Conservation (phyloP, 2,888 invertebrate genomes). For the Lycophotia porphyrea region DNA sequence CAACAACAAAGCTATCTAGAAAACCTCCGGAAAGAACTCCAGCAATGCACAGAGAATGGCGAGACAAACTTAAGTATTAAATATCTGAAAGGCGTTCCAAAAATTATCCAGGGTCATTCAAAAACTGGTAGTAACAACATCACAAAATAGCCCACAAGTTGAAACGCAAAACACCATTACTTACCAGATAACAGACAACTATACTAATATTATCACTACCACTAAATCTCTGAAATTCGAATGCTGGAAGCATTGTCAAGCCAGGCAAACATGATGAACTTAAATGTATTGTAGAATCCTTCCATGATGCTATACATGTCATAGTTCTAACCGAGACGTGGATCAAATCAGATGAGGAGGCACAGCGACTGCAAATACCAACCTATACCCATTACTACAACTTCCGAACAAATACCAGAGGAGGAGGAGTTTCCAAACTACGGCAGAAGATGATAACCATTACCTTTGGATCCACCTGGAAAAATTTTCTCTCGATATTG, state of each 20-base stretch:
- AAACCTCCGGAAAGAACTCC: no score
- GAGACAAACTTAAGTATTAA: no score
- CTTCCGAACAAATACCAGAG: conserved; percentile 15
- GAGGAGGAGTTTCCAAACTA: conserved; percentile 24
- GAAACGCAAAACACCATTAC: conserved; percentile 10
- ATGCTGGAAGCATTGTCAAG: no score
- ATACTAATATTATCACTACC: conserved; percentile 7
- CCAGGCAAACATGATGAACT: conserved; percentile 23
- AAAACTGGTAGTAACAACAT: no score
- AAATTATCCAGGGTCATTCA: no score
- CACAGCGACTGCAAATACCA: conserved; percentile 15
- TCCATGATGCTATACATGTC: conserved; percentile 1
- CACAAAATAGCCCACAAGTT: no score
- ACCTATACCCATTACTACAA: conserved; percentile 29
- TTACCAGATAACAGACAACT: conserved; percentile 12
- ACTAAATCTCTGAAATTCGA: conserved; percentile 8
- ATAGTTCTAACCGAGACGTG: conserved; percentile 30
- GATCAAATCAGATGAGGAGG: conserved; percentile 30
- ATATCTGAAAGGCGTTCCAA: no score
- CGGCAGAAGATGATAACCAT: no score
- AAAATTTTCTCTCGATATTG: no score
- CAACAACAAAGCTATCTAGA: no score
- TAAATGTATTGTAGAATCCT: conserved; percentile 17
- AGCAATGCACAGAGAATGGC: no score
- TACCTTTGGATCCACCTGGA: no score